Percentiles rank a stretch among this genome's conserved stretches.
Conservation (phyloP, 2,113 vertebrate species). For the Leptobrachium ailaonicum region DNA sequence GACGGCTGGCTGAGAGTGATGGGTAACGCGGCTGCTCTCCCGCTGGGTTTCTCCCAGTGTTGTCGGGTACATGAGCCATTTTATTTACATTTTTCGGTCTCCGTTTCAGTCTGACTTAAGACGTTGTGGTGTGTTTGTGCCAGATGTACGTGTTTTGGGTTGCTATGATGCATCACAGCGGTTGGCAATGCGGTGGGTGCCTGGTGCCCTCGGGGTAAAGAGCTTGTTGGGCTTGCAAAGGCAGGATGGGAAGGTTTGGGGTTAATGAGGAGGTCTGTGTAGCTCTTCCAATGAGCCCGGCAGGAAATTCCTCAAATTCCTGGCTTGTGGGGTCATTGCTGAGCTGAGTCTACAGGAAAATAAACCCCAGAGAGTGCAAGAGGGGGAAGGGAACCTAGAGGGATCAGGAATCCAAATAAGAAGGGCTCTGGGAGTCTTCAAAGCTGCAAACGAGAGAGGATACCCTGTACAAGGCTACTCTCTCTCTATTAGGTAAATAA, state of each 20-base stretch:
- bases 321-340: constrained; percentile 71
- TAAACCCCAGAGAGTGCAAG: constrained; percentile 18
- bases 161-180: not conserved
- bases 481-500: no score
- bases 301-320: constrained; percentile 79
- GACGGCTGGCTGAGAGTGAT: no score
- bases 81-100: not conserved
- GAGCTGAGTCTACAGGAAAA: constrained; percentile 64
- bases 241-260: constrained; percentile 38
- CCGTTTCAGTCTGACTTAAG: not conserved
- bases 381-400: not conserved
- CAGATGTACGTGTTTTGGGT: not conserved
- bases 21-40: no score
- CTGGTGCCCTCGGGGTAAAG: constrained; percentile 7
- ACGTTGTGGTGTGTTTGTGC: not conserved
- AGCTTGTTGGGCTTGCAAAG: constrained; percentile 21
- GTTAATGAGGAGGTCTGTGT: constrained; percentile 43
- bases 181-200: constrained; percentile 13
- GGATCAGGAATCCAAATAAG: not conserved
- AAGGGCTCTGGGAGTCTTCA: constrained; percentile 1
- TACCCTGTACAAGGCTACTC: no score
- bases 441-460: no score
- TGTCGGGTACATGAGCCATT: no score
- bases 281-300: constrained; percentile 58
- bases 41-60: no score